Conservation (phyloP, 2,888 invertebrate species). For the Pemphredon lugubris region DNA sequence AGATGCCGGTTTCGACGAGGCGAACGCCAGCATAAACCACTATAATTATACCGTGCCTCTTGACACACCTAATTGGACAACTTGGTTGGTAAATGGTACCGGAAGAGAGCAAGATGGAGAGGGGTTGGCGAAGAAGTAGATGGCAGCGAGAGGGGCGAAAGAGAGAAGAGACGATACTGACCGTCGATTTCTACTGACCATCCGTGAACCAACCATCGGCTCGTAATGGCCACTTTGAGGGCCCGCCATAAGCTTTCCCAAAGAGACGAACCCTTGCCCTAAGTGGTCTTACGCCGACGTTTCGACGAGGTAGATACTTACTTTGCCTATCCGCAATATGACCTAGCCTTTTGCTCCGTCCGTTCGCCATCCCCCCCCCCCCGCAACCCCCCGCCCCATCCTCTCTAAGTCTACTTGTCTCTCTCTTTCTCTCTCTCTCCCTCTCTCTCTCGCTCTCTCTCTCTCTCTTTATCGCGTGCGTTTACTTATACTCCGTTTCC, state of each 20-base stretch:
- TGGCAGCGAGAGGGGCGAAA: constrained; percentile 21
- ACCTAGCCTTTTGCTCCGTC: constrained; percentile 64
- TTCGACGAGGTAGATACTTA: constrained; percentile 71
- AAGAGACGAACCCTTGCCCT: constrained; percentile 71
- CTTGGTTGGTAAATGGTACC: constrained; percentile 65
- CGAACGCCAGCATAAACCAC: constrained; percentile 53
- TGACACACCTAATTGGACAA: constrained; percentile 74
- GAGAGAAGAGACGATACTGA: constrained; percentile 49
- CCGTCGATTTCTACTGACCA: constrained; percentile 67
- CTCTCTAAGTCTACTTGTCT: constrained; percentile 21
- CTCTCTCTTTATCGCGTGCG: neutral
- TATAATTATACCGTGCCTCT: constrained; percentile 64
- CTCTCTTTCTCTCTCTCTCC: constrained; percentile 6
- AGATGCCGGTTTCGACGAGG: constrained; percentile 35
- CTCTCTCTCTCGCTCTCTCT: constrained; percentile 6
- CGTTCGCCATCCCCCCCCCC: constrained; percentile 25
- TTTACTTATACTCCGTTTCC: too few species aligned
- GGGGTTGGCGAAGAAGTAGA: constrained; percentile 42
- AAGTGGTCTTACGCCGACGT: constrained; percentile 75
- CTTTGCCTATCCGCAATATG: constrained; percentile 73
- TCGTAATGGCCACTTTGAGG: constrained; percentile 79
- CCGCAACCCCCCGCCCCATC: too few species aligned
- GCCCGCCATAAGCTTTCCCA: constrained; percentile 74
- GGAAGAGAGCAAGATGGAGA: constrained; percentile 56
- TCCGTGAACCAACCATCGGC: constrained; percentile 66